phyloP scores from a whole-genome alignment of 2,113 vertebrate genomes.

The Lasiurus borealis region DNA sequence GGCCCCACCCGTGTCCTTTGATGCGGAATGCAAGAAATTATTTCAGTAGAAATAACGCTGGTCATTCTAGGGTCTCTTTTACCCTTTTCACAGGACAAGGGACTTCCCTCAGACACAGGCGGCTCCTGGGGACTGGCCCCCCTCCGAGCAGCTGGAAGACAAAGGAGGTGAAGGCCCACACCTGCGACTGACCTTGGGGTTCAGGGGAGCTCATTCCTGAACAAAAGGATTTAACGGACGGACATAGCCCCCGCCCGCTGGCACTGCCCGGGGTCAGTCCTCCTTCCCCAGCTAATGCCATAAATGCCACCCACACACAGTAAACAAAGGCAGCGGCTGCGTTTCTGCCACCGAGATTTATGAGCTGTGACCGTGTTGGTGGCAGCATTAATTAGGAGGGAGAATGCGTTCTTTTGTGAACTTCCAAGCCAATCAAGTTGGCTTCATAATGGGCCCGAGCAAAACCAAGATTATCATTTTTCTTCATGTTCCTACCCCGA shows the following conservation, averaged over 20 bases:
- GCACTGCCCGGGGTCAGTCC: not conserved
- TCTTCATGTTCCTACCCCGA: not conserved
- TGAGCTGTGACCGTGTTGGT: not conserved
- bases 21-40: not conserved
- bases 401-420: not conserved
- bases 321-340: not conserved
- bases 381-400: not conserved
- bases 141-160: not conserved
- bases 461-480: constrained; percentile 11
- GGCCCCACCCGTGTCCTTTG: not conserved
- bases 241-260: not conserved
- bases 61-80: not conserved
- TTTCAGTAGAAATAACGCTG: not conserved
- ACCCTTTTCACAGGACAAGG: not conserved
- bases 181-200: not conserved
- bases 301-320: not conserved
- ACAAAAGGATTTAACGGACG: not conserved
- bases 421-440: not conserved
- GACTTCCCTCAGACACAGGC: not conserved
- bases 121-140: not conserved
- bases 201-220: not conserved
- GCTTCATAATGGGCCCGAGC: not conserved
- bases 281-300: not conserved
- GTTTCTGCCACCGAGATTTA: not conserved
- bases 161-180: not conserved